Base-by-base conservation (phyloP, 2,888 invertebrate genomes). In the Tanypteryx hageni region DNA sequence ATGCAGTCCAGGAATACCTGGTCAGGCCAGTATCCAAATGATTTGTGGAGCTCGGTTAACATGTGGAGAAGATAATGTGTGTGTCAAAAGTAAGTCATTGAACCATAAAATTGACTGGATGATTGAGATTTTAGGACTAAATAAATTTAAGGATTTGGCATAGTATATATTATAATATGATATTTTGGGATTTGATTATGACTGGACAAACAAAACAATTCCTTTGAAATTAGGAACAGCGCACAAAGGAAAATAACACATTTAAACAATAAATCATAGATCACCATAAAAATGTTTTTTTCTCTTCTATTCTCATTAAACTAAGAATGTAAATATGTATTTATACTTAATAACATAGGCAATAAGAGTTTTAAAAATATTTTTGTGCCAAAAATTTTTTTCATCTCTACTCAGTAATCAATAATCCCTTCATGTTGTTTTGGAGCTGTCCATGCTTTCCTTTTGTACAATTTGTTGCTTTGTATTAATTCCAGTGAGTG, bases 1-100 rank as follows among this genome's bases (percentile, higher is more conserved):
- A 44, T 97, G 97, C 94, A 95, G 95, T 56, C 64, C 94, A 0
- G 96, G 96, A 0, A 95, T 95, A 0, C 95, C 96, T 0, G 96
- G 96, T 0, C 94, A 95, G 3, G 96, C 96, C 18, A 89, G 89
- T 44, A 58, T 64, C 56, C 89, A 89, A 18, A 16, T 31, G 89
- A 89, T 89, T 0, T 89, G 89, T 89, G 89, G 89, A 11, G 10
- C 89, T 18, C 68, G 16, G 31, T 68, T 89, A 61, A 64, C 89
- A n/a, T 89, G 89, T n/a, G 44, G n/a, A 2, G 16, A 31, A 11
- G 68, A 68, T 10, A 64, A 68, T 68, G 56, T 89, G 2, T 89
- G 89, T 89, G 64, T 64, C n/a, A 89, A 89, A 89, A 89, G 89
- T 89, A 68, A 89, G 89, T n/a, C 8, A 31, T 56, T 22, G 11